Evolutionary conservation across 2,113 vertebrate species (phyloP), one percentile per base, ranked within the genome.

Genomic region (Xiphorhynchus elegans): DNA sequence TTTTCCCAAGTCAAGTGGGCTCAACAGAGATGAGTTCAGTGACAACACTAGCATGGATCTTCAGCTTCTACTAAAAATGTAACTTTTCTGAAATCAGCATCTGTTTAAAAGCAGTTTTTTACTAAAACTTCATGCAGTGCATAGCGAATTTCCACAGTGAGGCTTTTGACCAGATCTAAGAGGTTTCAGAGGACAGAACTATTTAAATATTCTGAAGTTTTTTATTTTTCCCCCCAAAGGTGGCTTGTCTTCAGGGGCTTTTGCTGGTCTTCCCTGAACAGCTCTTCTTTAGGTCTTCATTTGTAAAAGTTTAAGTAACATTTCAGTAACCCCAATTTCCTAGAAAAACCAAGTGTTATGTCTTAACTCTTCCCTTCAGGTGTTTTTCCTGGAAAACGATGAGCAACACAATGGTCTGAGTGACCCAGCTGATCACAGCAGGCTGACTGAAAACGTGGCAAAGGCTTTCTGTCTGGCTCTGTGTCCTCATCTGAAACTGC

Each of bases 371-470:
- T 87, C 42, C 55, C 55, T 58, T 53, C 90, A 99, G 99, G 99
- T 99, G 80, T 99, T 99, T 94, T 99, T 99, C 93, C 98, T 99
- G 55, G 99, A 99, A 97, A 99, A 98, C 0, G 99, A 99, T 50
- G 99, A 99, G 92, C 99, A 99, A 73, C 98, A 99, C 64, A 99
- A 89, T 28, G 97, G 98, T 16, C 97, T 99, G 85, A 99, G 99
- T 9, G 99, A 99, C 97, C 99, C 99, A 9, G 99, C 99, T 1
- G 99, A 99, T 80, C 99, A 99, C 94, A 99, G 99, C 97, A 98
- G 99, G 17, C 86, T 99, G 97, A 99, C 99, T 1, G 99, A 99
- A 97, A 99, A 99, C 1, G 98, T 99, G 68, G 99, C 99, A 17
- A 98, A 99, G 95, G 99, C 99, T 16, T 99, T 99, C 97, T 99